Conservation (phyloP, 2,888 invertebrate species). For the Alsophila aescularia region DNA sequence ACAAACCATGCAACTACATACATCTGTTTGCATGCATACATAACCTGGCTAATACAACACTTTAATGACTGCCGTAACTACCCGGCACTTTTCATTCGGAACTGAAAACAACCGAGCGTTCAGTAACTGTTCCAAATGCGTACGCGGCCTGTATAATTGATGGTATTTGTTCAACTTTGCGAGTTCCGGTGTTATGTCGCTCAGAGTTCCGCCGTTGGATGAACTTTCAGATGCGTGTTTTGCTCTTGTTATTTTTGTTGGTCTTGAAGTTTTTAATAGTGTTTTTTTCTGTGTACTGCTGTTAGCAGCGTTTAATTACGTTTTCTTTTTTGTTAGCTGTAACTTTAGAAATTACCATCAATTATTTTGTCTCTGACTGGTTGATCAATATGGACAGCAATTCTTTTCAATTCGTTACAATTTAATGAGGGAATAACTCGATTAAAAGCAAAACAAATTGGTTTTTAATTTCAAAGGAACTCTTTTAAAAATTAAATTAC, state of each 20-base stretch:
- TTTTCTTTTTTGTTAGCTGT: no score
- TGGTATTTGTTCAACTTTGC: conserved; percentile 29
- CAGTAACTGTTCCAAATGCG: conserved; percentile 28
- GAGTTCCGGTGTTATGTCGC: conserved; percentile 17
- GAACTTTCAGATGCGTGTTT: conserved; percentile 16
- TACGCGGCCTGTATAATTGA: conserved; percentile 26
- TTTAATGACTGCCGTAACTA: conserved; percentile 2
- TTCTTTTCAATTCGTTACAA: no score
- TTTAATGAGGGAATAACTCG: no score
- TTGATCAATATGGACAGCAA: no score
- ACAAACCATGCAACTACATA: not conserved
- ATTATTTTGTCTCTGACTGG: no score
- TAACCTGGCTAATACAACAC: not conserved
- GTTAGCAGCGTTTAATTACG: no score
- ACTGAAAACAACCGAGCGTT: conserved; percentile 29
- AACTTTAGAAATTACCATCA: no score
- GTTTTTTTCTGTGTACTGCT: not conserved
- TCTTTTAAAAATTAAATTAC: no score
- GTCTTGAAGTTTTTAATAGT: conserved; percentile 2
- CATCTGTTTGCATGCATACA: not conserved
- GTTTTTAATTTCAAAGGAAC: no score
- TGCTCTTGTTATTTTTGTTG: not conserved
- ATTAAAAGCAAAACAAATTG: no score
- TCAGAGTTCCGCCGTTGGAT: conserved; percentile 15
- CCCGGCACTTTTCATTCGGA: conserved; percentile 42